These are phyloP conservation scores for Rhinella marina DNA, from an alignment of 2,797 vertebrate species.

Conservation along the genomic window DNA sequence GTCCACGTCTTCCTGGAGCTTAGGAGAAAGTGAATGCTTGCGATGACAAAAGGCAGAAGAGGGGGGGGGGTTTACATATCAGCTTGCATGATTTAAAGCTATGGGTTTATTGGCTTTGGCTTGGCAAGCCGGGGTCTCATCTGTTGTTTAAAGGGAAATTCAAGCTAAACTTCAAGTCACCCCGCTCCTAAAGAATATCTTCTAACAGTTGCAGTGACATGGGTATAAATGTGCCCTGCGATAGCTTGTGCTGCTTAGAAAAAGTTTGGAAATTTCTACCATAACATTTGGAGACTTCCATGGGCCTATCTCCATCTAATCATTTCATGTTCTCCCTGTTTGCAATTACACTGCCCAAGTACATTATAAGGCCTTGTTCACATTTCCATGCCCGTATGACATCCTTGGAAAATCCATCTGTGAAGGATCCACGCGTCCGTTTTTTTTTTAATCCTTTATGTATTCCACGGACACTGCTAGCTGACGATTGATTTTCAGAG, in stretches of 20 bases:
- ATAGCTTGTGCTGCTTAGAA: too few relatives aligned
- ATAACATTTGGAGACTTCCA: not conserved
- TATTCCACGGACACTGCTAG: too few relatives aligned
- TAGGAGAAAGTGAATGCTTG: constrained; percentile 75
- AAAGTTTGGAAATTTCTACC: not conserved
- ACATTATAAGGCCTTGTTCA: too few relatives aligned
- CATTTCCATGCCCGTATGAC: too few relatives aligned
- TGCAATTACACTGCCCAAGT: too few relatives aligned
- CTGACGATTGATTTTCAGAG: too few relatives aligned
- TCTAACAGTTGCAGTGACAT: not conserved
- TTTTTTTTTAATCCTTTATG: too few relatives aligned
- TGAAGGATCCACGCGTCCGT: too few relatives aligned
- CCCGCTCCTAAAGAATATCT: constrained; percentile 19
- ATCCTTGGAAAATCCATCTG: too few relatives aligned
- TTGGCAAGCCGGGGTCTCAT: constrained; percentile 78
- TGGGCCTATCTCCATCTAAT: too few relatives aligned
- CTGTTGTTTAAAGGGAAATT: constrained; percentile 73
- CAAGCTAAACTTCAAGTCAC: constrained; percentile 31
- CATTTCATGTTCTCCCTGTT: too few relatives aligned
- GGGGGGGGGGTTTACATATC: constrained; percentile 78
- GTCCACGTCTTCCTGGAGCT: constrained; percentile 78
- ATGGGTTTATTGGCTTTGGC: constrained; percentile 84
- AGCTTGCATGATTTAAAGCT: constrained; percentile 77
- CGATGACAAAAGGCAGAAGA: constrained; percentile 81
- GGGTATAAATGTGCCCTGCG: not conserved